Conservation (phyloP, 2,888 invertebrate genomes). For the Dioctria linearis region DNA sequence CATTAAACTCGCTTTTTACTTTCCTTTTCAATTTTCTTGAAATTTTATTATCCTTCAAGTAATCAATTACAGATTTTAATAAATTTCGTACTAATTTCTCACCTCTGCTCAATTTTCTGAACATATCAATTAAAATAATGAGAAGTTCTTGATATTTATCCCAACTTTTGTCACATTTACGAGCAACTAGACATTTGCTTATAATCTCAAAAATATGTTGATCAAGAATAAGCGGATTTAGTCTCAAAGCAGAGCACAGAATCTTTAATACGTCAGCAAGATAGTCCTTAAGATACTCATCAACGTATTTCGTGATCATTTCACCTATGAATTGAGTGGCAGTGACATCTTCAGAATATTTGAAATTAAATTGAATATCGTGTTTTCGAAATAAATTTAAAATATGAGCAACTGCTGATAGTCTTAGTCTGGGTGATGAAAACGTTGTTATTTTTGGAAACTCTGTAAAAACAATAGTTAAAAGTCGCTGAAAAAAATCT, state of each 20-base stretch:
- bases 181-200: constrained; percentile 64
- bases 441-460: constrained; percentile 26
- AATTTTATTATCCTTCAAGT: constrained; percentile 61
- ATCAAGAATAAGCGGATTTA: constrained; percentile 68
- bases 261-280: constrained; percentile 64
- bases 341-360: constrained; percentile 13
- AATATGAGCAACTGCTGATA: constrained; percentile 62
- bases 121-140: constrained; percentile 67
- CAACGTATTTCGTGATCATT: constrained; percentile 59
- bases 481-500: constrained; percentile 49
- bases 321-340: constrained; percentile 60
- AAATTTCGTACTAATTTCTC: constrained; percentile 67
- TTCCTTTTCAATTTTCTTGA: constrained; percentile 59
- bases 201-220: constrained; percentile 64
- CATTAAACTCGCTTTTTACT: constrained; percentile 25
- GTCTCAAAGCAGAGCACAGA: constrained; percentile 65
- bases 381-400: constrained; percentile 66
- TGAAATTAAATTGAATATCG: constrained; percentile 63
- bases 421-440: constrained; percentile 45
- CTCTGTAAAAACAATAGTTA: constrained; percentile 54
- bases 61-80: constrained; percentile 64
- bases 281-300: constrained; percentile 57
- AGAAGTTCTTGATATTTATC: constrained; percentile 65
- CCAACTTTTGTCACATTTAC: constrained; percentile 61
- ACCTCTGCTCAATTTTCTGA: constrained; percentile 66